Evolutionary conservation across 2,113 vertebrate genomes (phyloP), one percentile per base, ranked within the genome.

Genomic region (Sporophila hypoxantha): DNA sequence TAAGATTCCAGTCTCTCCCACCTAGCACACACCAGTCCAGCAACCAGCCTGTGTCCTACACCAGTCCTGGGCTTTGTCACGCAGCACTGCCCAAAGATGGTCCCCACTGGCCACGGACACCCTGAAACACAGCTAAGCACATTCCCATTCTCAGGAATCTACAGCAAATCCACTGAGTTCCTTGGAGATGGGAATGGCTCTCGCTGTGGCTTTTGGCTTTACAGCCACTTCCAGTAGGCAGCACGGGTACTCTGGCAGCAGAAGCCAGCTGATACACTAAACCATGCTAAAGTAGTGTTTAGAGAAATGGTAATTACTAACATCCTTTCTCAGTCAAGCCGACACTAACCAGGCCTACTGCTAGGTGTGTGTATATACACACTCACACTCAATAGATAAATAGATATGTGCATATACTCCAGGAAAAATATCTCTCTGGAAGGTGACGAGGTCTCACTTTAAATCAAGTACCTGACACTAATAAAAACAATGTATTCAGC

Each of bases 401-500:
- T 95, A 93, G 91, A 93, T 94, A 76, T 0, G 6, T 70, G 60
- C 87, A 76, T 94, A 93, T 87, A 79, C 42, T 53, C 42, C 87
- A 37, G 88, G 81, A 94, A 91, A 93, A 95, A 90, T 76, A 39
- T 82, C 89, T 82, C 87, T 88, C 60, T 47, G 64, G 59, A 76
- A 87, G 91, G 94, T 94, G 92, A 79, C 2, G 0, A 82, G 92
- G 90, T 93, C 93, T 74, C 73, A 36, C 87, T 93, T 88, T 94
- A 95, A 93, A 95, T 94, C 92, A 94, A 88, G 87, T 46, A 88
- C 82, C 90, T 94, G 94, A 94, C 93, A 74, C 78, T 91, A 93
- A 94, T 88, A 94, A 93, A 95, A 95, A 95, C 94, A 94, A 64
- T 76, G 75, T 62, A 76, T 88, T 94, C 3, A 0, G 34, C 71